Conservation (phyloP, 2,888 invertebrate genomes). For the Troides helena region DNA sequence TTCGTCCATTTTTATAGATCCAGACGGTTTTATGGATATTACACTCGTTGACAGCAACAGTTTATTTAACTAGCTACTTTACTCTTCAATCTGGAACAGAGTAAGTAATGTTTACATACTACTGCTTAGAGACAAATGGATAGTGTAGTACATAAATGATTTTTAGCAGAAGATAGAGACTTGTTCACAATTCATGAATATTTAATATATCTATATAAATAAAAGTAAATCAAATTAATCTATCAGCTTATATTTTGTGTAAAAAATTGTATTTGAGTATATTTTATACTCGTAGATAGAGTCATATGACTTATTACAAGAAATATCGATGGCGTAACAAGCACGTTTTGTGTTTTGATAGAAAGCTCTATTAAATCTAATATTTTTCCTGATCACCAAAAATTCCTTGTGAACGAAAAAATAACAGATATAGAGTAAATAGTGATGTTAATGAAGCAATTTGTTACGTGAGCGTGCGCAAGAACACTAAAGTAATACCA, state of each 20-base stretch:
- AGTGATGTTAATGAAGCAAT: slow-evolving; percentile 39
- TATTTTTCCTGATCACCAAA: slow-evolving; percentile 22
- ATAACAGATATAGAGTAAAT: slow-evolving; percentile 28
- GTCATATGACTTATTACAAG: slow-evolving; percentile 71
- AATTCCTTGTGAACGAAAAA: slow-evolving; percentile 13
- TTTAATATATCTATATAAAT: too few relatives aligned
- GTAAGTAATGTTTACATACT: too few relatives aligned
- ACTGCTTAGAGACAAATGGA: too few relatives aligned
- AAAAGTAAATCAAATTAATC: too few relatives aligned
- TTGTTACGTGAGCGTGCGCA: slow-evolving; percentile 41
- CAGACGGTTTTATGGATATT: too few relatives aligned
- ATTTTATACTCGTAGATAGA: slow-evolving; percentile 64
- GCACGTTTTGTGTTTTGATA: slow-evolving; percentile 63
- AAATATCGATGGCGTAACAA: slow-evolving; percentile 57
- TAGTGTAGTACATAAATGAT: too few relatives aligned
- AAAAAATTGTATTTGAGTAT: slow-evolving; percentile 72
- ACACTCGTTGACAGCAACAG: too few relatives aligned
- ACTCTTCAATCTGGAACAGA: too few relatives aligned
- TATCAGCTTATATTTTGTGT: slow-evolving; percentile 35
- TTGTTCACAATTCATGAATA: too few relatives aligned
- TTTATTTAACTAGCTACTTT: too few relatives aligned
- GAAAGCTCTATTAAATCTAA: slow-evolving; percentile 36
- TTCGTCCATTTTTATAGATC: too few relatives aligned
- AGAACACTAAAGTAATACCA: slow-evolving; percentile 42
- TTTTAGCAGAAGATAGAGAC: too few relatives aligned